Base-by-base conservation (phyloP, 64 coral and sea anemone species). In the Dendronephthya gigantea region DNA sequence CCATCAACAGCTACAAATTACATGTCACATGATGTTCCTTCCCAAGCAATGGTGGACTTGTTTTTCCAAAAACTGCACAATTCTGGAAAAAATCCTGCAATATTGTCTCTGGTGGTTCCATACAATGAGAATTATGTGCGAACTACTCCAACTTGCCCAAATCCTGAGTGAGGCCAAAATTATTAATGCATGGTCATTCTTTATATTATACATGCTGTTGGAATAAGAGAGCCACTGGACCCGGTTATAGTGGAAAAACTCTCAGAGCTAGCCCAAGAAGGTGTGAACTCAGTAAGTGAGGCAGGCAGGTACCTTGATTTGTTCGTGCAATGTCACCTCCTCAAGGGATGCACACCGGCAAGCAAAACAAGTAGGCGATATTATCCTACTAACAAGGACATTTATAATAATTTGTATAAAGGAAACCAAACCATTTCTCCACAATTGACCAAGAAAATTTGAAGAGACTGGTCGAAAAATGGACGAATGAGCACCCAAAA, bases 221-320 rank as follows among this genome's bases (percentile, higher is more conserved):
- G 83, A 2, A 55, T 85, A 35, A 85, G 83, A 85, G 83, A 85
- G 49, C 83, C 83, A 2, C 7, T 85, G 33, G 83, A 85, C 17
- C 14, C 50, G 29, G 50, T 11, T 30, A 59, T 85, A 35, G 56
- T 59, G 35, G 45, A 84, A 1, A 84, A 84, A 48, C 45, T 50
- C 15, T 19, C 22, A 45, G 82, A 83, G 28, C 40, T 83, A n/a
- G 27, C 39, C 31, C 40, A 83, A 11, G 39, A 83, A 25, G 82
- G 38, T 11, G 82, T 83, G n/a, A 34, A 23, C 27, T 27, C 40
- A 39, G 39, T 83, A 32, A 48, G n/a, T 28, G 40, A 52, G 45
- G 51, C 51, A 58, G 6, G 23, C 3, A 58, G 48, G 48, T 58
- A 58, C 51, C 51, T 58, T 58, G 51, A 84, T 2, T 17, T 33